Evolutionary conservation across 53 echinoderm and acorn worm species (phyloP).

Genomic region (Zoroaster sp.): DNA sequence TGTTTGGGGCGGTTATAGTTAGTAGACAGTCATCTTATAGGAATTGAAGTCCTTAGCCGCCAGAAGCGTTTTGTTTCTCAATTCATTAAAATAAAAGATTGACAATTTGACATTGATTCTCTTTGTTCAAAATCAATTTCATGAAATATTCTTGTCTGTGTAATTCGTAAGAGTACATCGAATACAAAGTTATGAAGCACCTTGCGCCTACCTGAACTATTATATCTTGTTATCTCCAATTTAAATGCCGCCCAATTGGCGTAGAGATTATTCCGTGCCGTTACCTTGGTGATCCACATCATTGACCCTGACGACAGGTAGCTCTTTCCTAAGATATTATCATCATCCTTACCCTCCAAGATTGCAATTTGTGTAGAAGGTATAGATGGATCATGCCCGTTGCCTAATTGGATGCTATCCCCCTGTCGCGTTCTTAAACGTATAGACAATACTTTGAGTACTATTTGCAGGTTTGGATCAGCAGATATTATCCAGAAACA

Average conservation of each 20-base stretch:
- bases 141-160: too few species aligned
- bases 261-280: not conserved
- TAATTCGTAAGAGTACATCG: too few species aligned
- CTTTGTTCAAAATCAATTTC: too few species aligned
- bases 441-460: conserved; percentile 7
- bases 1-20: too few species aligned
- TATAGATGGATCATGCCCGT: conserved; percentile 19
- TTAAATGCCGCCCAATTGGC: not conserved
- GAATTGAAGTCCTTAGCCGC: too few species aligned
- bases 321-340: not conserved
- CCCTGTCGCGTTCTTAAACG: not conserved
- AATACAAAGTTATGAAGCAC: too few species aligned
- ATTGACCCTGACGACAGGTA: not conserved
- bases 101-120: too few species aligned
- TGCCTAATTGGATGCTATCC: conserved; percentile 4
- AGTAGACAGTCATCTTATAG: too few species aligned
- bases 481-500: conserved; percentile 32
- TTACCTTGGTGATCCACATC: conserved; percentile 13
- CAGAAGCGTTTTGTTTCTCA: too few species aligned
- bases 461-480: not conserved
- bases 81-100: too few species aligned
- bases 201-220: conserved; percentile 19
- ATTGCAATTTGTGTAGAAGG: not conserved
- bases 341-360: not conserved
- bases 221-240: not conserved